Evolutionary conservation across 2,113 vertebrate species (phyloP).

Genomic region (Sinocyclocheilus rhinocerous): DNA sequence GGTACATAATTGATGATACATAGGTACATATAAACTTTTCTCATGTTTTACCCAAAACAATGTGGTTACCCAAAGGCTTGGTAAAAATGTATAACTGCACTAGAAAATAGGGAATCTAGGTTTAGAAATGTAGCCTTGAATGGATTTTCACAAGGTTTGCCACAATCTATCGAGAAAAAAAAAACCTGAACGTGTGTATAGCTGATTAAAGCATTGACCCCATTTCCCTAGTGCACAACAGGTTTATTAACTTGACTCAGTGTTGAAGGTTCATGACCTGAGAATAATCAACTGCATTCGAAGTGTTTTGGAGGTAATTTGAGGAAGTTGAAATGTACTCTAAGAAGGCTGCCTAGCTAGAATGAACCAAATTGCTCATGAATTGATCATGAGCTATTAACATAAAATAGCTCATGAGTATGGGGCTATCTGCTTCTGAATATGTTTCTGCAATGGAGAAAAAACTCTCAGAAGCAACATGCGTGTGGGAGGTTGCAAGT

Average conservation of each 20-base stretch:
- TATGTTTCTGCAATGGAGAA: not conserved
- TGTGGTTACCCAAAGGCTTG: too few relatives aligned
- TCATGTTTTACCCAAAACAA: too few relatives aligned
- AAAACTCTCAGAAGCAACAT: not conserved
- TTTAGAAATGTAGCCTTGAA: conserved; percentile 9
- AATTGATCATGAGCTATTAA: conserved; percentile 37
- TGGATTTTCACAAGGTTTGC: not conserved
- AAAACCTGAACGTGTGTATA: not conserved
- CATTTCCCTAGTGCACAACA: conserved; percentile 7
- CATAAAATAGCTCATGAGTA: conserved; percentile 27
- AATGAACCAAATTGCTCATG: conserved; percentile 28
- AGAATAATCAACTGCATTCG: conserved; percentile 30
- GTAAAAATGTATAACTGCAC: too few relatives aligned
- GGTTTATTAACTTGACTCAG: conserved; percentile 18
- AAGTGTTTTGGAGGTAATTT: conserved; percentile 16
- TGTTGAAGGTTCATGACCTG: conserved; percentile 25
- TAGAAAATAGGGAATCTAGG: too few relatives aligned
- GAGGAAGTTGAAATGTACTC: conserved; percentile 20
- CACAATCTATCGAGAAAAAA: not conserved
- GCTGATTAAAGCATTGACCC: conserved; percentile 11
- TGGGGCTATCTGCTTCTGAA: not conserved
- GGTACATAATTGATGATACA: too few relatives aligned
- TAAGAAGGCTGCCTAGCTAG: conserved; percentile 9
- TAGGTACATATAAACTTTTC: too few relatives aligned
- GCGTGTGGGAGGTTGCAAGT: not conserved